These are phyloP conservation scores for Laupala kohalensis DNA, from an alignment of 1,140 invertebrate species.

Conservation along the genomic window DNA sequence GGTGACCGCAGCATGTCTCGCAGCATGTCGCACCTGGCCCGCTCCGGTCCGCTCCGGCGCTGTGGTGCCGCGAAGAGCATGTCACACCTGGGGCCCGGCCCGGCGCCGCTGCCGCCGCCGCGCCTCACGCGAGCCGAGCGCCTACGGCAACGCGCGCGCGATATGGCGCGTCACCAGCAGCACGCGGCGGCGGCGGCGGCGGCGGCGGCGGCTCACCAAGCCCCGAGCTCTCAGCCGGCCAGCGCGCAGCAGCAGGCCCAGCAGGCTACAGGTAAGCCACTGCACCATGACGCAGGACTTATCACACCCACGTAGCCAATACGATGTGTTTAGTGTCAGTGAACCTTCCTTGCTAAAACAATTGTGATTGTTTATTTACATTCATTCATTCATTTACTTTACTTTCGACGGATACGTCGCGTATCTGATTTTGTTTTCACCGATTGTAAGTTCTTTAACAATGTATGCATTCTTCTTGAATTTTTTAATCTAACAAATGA, in stretches of 20 bases:
- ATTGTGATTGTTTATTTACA: too few species aligned
- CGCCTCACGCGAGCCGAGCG: constrained; percentile 39
- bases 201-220: background rate
- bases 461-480: too few species aligned
- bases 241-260: too few species aligned
- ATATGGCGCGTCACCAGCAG: constrained; percentile 19
- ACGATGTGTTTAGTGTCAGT: too few species aligned
- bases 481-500: too few species aligned
- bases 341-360: too few species aligned
- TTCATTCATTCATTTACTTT: too few species aligned
- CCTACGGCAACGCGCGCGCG: constrained; percentile 35
- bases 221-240: constrained; percentile 9
- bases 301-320: too few species aligned
- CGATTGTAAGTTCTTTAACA: too few species aligned
- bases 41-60: constrained; percentile 24
- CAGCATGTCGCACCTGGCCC: constrained; percentile 30
- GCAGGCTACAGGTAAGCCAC: constrained; percentile 30
- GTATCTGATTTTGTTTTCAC: too few species aligned
- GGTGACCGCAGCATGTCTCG: constrained; percentile 22
- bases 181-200: constrained; percentile 20
- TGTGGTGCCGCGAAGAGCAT: constrained; percentile 39
- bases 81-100: constrained; percentile 28
- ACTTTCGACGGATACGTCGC: too few species aligned
- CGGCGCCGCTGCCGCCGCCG: constrained; percentile 28
- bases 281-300: background rate